These are phyloP conservation scores for Sebastes hopkinsi DNA, from an alignment of 2,797 vertebrate species.

Conservation along the genomic window DNA sequence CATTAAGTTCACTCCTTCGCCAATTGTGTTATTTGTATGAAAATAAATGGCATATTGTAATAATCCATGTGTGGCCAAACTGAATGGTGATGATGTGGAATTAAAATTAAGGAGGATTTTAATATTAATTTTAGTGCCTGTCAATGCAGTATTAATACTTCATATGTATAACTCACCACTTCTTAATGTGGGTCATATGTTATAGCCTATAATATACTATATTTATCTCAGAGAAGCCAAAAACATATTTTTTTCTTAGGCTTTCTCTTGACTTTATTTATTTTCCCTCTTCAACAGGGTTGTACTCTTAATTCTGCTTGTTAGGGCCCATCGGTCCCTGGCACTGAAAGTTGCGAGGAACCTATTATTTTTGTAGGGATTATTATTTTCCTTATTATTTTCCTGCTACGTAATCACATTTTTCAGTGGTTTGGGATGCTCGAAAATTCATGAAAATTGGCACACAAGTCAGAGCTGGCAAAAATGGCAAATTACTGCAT, in stretches of 20 bases:
- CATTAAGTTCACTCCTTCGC: neutral
- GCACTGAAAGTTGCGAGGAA: no score
- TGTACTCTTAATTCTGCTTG: no score
- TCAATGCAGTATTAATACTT: neutral
- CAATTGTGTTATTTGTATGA: neutral
- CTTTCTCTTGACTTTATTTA: no score
- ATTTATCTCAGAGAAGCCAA: neutral
- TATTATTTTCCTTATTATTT: no score
- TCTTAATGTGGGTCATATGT: neutral
- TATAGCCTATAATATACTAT: neutral
- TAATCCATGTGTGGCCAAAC: neutral
- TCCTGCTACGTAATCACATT: fast-evolving
- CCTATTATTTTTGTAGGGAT: no score
- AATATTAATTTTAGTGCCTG: neutral
- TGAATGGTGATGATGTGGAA: neutral
- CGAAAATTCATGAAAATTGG: no score
- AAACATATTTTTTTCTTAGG: no score
- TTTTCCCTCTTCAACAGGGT: no score
- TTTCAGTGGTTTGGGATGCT: no score
- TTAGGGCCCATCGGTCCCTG: no score
- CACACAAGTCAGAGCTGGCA: no score
- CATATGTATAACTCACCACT: neutral
- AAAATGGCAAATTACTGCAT: no score
- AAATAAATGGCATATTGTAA: neutral
- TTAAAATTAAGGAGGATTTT: neutral